A percentile compares a stretch with the other conserved stretches of the same genome.
phyloP scores from a whole-genome alignment of 2,113 vertebrate genomes.

The Bombycilla garrulus region DNA sequence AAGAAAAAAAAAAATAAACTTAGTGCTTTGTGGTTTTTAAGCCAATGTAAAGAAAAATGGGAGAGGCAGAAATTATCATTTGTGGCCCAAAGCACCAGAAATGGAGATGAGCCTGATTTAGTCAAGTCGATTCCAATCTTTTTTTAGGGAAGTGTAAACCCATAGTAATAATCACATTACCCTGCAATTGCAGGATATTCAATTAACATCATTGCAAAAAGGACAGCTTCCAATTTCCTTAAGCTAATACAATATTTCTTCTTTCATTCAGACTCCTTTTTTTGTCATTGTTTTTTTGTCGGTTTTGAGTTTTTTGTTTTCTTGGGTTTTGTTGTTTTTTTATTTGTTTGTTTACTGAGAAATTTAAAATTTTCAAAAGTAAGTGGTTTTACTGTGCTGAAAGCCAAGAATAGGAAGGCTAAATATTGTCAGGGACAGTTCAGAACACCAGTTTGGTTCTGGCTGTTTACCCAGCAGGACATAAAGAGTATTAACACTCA shows the following conservation, averaged over 20 bases:
- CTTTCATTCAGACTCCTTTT: not conserved
- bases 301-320: not conserved
- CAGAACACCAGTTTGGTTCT: not conserved
- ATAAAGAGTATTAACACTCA: conserved; percentile 61
- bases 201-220: not conserved
- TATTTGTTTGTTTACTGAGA: not conserved
- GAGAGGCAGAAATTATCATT: not conserved
- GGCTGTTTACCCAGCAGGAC: conserved; percentile 59
- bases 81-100: not conserved
- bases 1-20: not conserved
- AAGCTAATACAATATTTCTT: not conserved
- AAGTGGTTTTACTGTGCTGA: not conserved
- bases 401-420: not conserved
- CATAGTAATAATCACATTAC: not conserved
- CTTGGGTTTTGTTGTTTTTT: not conserved
- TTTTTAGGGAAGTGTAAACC: not conserved
- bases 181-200: not conserved
- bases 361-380: not conserved
- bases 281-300: not conserved
- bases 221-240: not conserved
- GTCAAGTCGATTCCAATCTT: not conserved
- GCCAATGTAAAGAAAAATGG: not conserved
- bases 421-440: not conserved
- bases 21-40: not conserved
- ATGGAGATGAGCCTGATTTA: not conserved